phyloP scores from a whole-genome alignment of 2,888 invertebrate species.

The Helleia helle region DNA sequence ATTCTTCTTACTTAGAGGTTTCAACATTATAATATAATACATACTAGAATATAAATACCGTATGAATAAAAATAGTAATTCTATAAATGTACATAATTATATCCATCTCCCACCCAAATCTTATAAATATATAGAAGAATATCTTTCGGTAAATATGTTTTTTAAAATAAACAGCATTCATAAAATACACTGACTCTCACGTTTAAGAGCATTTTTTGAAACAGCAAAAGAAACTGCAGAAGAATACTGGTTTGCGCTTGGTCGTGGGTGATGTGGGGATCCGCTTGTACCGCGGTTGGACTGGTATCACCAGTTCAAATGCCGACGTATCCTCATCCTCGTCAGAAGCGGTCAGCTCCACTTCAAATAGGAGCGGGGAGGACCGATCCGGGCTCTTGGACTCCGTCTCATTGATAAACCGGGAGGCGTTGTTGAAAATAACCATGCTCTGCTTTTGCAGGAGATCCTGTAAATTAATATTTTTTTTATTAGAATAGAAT shows the following conservation, averaged over 20 bases:
- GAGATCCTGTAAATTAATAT: background rate
- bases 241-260: constrained; percentile 27
- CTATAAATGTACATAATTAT: no score
- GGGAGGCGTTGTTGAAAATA: no score
- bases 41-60: no score
- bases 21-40: no score
- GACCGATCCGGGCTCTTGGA: constrained; percentile 30
- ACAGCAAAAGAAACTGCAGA: constrained; percentile 30
- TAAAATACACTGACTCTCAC: no score
- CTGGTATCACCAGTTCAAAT: constrained; percentile 56
- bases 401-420: no score
- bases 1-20: no score
- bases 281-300: constrained; percentile 39
- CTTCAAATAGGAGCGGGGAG: constrained; percentile 52
- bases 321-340: constrained; percentile 60
- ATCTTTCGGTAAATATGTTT: no score
- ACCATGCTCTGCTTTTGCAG: background rate
- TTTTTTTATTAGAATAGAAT: no score
- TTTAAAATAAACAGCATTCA: no score
- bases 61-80: no score
- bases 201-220: constrained; percentile 26
- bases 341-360: constrained; percentile 60
- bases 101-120: background rate
- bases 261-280: constrained; percentile 37
- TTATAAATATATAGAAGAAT: background rate